Base-by-base conservation (phyloP, 2,113 vertebrate genomes). In the Lates calcarifer region DNA sequence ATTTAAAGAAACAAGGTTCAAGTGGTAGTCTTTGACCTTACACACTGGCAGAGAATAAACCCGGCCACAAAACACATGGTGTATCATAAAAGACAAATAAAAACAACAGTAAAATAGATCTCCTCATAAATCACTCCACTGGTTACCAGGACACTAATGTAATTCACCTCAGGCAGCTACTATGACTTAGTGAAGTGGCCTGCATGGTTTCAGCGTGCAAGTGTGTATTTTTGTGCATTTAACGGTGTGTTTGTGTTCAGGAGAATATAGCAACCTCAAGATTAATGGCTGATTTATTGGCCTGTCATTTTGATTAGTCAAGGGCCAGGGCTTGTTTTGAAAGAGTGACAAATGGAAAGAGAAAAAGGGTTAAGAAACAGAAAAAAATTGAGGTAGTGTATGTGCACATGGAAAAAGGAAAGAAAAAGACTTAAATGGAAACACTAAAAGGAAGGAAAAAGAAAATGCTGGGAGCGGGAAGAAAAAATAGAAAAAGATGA, bases 51-150 rank as follows among this genome's bases (percentile, higher is more conserved):
- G 79, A 89, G 88, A 87, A 92, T 87, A 90, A 92, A 92, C 88
- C 74, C 20, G 22, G 55, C 51, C 70, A 86, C 84, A 92, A 90
- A 91, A 91, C 89, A 88, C 75, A 84, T 61, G 56, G 72, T 65
- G 85, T 85, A 87, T 83, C 89, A 91, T 93, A 91, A 91, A 93
- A 84, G 86, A 88, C 87, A 90, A 93, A 93, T 92, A 91, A 90
- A 93, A 89, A 74, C 81, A 86, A 87, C 78, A 80, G 84, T 90
- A 87, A 92, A 92, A 92, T 88, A 89, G 89, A 92, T 90, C 92
- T 93, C 72, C 84, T 80, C 87, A 73, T 93, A 90, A 93, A 92
- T 93, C 91, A 92, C 77, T 82, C 71, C n/a, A n/a, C n/a, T 33
- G 83, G 71, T 87, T 91, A 91, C 73, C 81, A 63, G 79, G 87